Evolutionary conservation across 2,797 vertebrate species (phyloP).

Genomic region (Schizopygopsis pylzovi): DNA sequence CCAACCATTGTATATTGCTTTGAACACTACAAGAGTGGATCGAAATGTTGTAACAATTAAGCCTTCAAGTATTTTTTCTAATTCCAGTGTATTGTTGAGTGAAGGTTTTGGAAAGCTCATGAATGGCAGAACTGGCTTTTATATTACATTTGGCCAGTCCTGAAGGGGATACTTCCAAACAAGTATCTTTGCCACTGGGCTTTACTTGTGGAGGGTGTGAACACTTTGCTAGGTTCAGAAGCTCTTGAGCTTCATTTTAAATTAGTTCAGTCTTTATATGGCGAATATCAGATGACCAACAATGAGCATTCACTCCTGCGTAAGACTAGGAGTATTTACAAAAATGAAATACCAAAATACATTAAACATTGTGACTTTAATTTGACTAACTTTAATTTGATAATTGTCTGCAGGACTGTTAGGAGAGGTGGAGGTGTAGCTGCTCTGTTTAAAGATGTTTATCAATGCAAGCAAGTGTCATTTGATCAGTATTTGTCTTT

Average conservation of each 20-base stretch:
- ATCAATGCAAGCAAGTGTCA: no score
- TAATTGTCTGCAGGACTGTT: no score
- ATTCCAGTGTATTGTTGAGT: constrained; percentile 45
- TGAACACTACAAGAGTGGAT: constrained; percentile 49
- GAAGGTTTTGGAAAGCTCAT: constrained; percentile 55
- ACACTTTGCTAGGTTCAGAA: constrained; percentile 48
- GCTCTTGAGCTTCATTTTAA: constrained; percentile 23
- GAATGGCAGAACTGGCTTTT: constrained; percentile 54
- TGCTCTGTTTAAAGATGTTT: no score
- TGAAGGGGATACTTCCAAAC: constrained; percentile 24
- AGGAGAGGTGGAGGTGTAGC: no score
- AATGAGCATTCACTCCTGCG: constrained; percentile 17
- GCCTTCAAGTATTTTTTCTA: constrained; percentile 44
- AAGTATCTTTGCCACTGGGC: constrained; percentile 56
- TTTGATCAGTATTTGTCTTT: no score
- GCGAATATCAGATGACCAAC: background rate
- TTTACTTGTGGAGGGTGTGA: constrained; percentile 47
- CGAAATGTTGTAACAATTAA: constrained; percentile 52
- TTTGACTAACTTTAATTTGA: no score
- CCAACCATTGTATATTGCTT: constrained; percentile 53
- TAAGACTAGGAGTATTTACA: no score
- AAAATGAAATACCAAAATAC: no score
- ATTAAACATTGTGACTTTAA: no score
- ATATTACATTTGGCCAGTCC: constrained; percentile 55
- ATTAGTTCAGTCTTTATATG: constrained; percentile 38